Percentiles rank a stretch among this genome's conserved stretches.
Evolutionary conservation across 2,888 invertebrate genomes (phyloP).

Genomic region (Geophilus truncorum): DNA sequence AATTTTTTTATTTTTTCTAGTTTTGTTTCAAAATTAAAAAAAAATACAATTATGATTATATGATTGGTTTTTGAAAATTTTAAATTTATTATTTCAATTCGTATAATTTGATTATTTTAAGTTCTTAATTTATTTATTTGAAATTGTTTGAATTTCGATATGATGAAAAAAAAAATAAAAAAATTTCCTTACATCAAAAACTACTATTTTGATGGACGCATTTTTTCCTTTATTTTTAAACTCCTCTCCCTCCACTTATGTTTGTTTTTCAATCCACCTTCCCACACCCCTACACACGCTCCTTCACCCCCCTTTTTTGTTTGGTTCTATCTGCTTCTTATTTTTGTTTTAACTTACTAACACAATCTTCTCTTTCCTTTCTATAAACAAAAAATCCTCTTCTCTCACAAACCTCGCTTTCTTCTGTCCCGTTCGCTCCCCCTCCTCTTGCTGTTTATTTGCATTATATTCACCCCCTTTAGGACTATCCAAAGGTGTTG

Average conservation of each 20-base stretch:
- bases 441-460: conserved; percentile 23
- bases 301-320: not conserved
- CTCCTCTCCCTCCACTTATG: not conserved
- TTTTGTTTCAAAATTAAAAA: too few species aligned
- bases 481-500: conserved; percentile 87
- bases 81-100: not conserved
- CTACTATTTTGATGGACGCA: not conserved
- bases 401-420: conserved; percentile 13
- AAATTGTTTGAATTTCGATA: not conserved
- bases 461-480: conserved; percentile 46
- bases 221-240: not conserved
- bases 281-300: not conserved
- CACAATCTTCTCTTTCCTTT: conserved; percentile 7
- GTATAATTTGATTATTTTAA: not conserved
- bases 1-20: not conserved
- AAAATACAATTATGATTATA: too few species aligned
- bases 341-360: conserved; percentile 22
- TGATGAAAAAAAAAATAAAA: not conserved
- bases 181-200: not conserved
- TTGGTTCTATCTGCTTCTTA: not conserved
- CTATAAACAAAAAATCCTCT: not conserved
- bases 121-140: not conserved
- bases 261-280: not conserved
- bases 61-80: not conserved
- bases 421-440: conserved; percentile 28